Base-by-base conservation (phyloP, 2,888 invertebrate species). In the Eilema caniola region DNA sequence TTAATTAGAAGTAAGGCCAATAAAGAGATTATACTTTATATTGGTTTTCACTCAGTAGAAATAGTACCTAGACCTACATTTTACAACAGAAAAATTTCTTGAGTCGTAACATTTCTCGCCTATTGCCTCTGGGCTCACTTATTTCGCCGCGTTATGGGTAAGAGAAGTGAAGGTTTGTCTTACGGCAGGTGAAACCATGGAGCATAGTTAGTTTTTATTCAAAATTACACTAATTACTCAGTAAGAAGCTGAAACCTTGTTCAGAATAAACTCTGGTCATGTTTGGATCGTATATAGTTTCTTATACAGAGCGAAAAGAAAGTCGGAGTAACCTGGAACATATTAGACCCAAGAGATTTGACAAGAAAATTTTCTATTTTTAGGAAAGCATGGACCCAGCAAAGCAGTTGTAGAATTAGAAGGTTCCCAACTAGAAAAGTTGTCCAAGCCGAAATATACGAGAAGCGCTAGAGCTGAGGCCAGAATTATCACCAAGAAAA, bases 361-460 rank as follows among this genome's bases (percentile, higher is more conserved):
- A 86, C 85, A 74, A 74, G 76, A 76, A 60, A 82, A 84, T 92
- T 94, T 94, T 94, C 90, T 94, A 91, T 95, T 95, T 95, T 92
- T 95, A 95, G 95, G 95, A 86, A 78, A 72, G 80, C 82, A 82
- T 76, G 86, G 85, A 80, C 85, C 87, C 83, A 86, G 82, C 80
- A 66, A 66, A 37, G 86, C 85, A 72, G 88, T 85, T 63, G 70
- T 85, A 80, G 84, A 88, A 73, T 73, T 85, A 70, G 83, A 85
- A 70, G 78, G 74, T 63, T 79, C 75, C 64, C 76, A 67, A 75
- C 62, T 79, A 72, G 70, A 73, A 70, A 78, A 77, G 67, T 68
- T 76, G 71, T 74, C 84, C 70, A 92, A 90, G 77, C 79, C 85
- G 69, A 85, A 87, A 62, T 93, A 94, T 81, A 86, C 89, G 71